Conservation (phyloP, 2,113 vertebrate species). For the Erinaceus europaeus region DNA sequence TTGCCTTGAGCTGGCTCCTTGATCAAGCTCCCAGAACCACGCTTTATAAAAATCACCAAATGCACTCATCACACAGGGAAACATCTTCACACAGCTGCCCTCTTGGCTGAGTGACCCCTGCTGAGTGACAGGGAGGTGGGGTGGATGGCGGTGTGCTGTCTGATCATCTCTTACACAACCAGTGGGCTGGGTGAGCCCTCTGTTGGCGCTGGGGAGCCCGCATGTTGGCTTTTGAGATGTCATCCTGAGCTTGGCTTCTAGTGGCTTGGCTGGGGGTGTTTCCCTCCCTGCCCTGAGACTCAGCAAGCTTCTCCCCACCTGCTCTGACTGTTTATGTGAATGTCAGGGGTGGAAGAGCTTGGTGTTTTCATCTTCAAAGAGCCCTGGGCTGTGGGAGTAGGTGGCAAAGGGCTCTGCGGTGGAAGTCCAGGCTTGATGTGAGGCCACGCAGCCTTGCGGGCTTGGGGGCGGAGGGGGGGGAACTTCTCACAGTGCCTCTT, state of each 20-base stretch:
- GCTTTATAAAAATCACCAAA: constrained; percentile 27
- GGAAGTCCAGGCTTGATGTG: background rate
- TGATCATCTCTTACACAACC: background rate
- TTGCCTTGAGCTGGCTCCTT: background rate
- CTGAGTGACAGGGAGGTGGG: background rate
- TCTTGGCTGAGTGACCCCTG: constrained; percentile 12
- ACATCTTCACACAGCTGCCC: background rate
- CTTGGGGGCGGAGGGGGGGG: too few species aligned
- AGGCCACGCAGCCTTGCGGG: too few species aligned
- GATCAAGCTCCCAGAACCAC: constrained; percentile 1
- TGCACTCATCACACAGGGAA: constrained; percentile 5
- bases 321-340: background rate
- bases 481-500: too few species aligned
- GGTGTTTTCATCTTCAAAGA: background rate
- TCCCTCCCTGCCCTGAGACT: background rate
- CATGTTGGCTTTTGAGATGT: background rate
- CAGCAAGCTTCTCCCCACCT: too few species aligned
- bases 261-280: background rate
- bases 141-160: background rate
- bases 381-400: too few species aligned
- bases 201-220: background rate
- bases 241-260: background rate
- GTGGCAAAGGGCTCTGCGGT: too few species aligned
- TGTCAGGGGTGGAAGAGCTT: background rate
- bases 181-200: background rate